These are phyloP conservation scores for Benitochromis conjunctus DNA, from an alignment of 2,113 vertebrate species.

Conservation along the genomic window DNA sequence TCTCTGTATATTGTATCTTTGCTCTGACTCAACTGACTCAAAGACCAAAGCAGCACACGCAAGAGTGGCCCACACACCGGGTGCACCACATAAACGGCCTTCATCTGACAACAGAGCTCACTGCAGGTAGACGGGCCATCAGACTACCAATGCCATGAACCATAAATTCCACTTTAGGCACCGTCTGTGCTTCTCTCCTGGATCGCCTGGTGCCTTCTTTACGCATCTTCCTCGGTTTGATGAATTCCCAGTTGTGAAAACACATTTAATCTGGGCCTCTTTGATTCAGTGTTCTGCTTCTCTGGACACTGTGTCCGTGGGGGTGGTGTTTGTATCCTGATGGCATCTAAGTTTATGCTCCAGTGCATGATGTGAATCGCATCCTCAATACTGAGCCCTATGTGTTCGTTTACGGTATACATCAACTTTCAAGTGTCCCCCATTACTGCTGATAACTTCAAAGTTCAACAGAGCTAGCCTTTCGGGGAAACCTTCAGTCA, in stretches of 20 bases:
- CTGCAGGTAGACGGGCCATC: too few relatives aligned
- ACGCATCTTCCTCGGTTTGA: neutral
- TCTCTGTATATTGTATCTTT: neutral
- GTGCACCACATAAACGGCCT: too few relatives aligned
- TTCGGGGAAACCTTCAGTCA: neutral
- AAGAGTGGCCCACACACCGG: neutral
- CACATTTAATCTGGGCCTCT: neutral
- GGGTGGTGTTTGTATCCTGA: neutral
- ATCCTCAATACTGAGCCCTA: neutral
- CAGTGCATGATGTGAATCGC: neutral
- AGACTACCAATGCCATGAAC: too few relatives aligned
- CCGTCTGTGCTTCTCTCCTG: neutral
- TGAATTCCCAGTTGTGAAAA: neutral
- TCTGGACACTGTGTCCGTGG: neutral
- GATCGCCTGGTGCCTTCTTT: neutral
- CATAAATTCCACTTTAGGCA: neutral
- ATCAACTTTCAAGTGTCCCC: neutral
- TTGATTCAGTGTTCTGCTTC: neutral
- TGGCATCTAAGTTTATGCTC: neutral
- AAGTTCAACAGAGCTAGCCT: neutral
- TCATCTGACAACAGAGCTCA: too few relatives aligned
- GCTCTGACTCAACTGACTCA: neutral
- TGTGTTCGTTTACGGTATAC: neutral
- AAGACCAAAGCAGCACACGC: neutral
- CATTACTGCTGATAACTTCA: neutral